phyloP scores from a whole-genome alignment of 1,140 invertebrate genomes.

The Acromyrmex heyeri region DNA sequence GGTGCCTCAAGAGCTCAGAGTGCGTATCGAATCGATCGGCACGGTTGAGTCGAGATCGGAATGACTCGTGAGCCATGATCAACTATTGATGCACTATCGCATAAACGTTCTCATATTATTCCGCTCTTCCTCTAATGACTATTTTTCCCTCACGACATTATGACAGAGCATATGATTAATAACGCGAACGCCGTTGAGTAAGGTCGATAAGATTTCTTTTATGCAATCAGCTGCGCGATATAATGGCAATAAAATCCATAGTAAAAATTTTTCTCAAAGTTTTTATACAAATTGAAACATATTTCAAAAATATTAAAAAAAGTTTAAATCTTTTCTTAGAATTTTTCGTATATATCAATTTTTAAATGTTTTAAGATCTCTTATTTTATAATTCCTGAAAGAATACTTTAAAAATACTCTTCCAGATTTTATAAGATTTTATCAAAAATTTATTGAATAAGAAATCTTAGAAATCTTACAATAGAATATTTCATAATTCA shows the following conservation, averaged over 20 bases:
- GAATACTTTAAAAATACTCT: too few species aligned
- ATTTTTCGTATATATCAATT: too few species aligned
- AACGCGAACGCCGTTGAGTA: not conserved
- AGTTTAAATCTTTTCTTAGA: too few species aligned
- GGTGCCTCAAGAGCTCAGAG: constrained; percentile 61
- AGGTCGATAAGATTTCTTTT: constrained; percentile 17
- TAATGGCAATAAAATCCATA: not conserved
- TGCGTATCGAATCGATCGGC: constrained; percentile 68
- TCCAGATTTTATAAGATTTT: too few species aligned
- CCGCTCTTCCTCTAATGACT: constrained; percentile 17
- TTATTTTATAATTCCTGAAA: too few species aligned
- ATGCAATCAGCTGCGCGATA: not conserved
- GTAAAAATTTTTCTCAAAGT: too few species aligned
- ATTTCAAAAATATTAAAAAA: too few species aligned
- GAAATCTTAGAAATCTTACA: too few species aligned
- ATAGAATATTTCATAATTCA: too few species aligned
- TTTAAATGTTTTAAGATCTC: too few species aligned
- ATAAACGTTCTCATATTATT: constrained; percentile 56
- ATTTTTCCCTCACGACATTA: constrained; percentile 38
- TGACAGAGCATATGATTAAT: constrained; percentile 49
- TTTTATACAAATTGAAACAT: too few species aligned
- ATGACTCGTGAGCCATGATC: constrained; percentile 63
- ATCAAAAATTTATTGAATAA: too few species aligned
- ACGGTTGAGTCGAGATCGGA: constrained; percentile 64
- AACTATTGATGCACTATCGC: constrained; percentile 69